A percentile compares a stretch with the other conserved stretches of the same genome.
These are phyloP conservation scores for Agrochola macilenta DNA, from an alignment of 2,888 invertebrate species.

Conservation along the genomic window DNA sequence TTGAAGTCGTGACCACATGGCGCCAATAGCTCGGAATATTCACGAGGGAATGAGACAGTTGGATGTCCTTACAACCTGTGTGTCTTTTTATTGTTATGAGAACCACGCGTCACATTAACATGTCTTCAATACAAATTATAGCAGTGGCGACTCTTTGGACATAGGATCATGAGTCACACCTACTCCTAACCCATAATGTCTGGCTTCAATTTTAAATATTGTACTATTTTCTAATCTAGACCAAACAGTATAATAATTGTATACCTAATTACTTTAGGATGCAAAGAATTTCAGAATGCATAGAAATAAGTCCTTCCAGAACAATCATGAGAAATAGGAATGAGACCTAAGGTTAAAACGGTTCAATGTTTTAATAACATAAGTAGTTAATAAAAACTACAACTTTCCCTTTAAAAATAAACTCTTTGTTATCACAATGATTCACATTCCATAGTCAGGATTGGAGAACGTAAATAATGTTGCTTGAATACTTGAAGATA, in stretches of 20 bases:
- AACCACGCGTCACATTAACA: too few relatives aligned
- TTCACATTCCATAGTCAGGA: background rate
- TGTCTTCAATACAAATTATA: background rate
- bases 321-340: slow-evolving; percentile 5
- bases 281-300: background rate
- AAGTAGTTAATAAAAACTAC: background rate
- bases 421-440: background rate
- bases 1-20: slow-evolving; percentile 19
- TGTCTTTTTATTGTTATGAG: background rate
- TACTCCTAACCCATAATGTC: background rate
- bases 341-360: background rate
- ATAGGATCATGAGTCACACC: too few relatives aligned
- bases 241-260: background rate
- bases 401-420: slow-evolving; percentile 5
- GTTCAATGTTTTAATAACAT: slow-evolving; percentile 31
- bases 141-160: background rate
- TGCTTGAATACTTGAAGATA: background rate
- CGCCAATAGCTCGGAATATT: slow-evolving; percentile 22
- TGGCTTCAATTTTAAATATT: background rate
- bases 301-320: background rate
- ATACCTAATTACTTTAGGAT: background rate
- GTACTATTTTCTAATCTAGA: background rate
- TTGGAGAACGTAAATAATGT: background rate
- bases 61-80: background rate
- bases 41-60: background rate